phyloP scores from a whole-genome alignment of 2,888 invertebrate genomes.

The Lissonota sp. region DNA sequence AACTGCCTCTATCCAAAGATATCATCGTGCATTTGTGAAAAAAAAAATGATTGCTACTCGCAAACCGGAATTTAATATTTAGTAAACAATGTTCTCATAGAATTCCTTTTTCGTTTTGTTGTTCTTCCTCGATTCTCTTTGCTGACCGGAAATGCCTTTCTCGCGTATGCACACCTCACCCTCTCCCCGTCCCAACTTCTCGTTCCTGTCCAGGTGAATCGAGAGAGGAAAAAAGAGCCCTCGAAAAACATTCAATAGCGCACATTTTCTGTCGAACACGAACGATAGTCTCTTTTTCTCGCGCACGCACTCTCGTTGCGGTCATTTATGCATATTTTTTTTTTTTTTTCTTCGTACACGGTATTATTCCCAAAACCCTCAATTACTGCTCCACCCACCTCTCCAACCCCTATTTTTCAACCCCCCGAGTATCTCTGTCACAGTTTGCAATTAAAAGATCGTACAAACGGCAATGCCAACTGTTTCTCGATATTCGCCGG shows the following conservation, averaged over 20 bases:
- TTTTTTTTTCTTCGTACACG: background rate
- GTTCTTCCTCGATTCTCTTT: background rate
- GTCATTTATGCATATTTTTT: background rate
- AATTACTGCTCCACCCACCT: constrained; percentile 8
- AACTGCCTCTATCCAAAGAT: no score
- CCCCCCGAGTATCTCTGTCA: background rate
- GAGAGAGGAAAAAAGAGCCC: no score
- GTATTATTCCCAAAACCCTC: constrained; percentile 3
- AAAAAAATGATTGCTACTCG: no score
- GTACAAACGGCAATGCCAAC: constrained; percentile 37
- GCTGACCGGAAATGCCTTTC: no score
- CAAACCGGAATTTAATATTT: background rate
- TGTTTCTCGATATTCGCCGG: constrained; percentile 14
- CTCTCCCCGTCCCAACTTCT: no score
- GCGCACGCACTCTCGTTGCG: background rate
- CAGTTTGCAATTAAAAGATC: constrained; percentile 24
- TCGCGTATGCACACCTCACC: no score
- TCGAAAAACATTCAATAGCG: no score
- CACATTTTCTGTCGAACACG: background rate
- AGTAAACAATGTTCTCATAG: background rate
- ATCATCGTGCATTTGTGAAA: no score
- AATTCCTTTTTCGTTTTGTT: background rate
- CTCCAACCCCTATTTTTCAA: constrained; percentile 15
- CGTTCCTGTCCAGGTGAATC: no score
- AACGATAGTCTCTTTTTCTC: background rate